These are phyloP conservation scores for Andricus curvator DNA, from an alignment of 2,888 invertebrate genomes.

Conservation along the genomic window DNA sequence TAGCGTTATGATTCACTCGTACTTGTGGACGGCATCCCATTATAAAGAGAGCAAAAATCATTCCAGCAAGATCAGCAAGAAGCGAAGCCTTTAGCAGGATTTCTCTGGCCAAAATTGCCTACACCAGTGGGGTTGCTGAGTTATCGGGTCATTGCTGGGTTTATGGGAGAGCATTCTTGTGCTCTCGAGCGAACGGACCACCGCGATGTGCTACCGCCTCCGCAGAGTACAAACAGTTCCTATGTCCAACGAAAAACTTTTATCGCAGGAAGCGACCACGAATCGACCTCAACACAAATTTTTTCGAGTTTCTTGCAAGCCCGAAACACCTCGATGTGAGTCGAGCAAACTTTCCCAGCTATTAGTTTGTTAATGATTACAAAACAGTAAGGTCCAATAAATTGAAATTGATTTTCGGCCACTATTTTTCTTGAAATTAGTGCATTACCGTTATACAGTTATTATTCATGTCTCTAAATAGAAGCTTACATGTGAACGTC, in stretches of 20 bases:
- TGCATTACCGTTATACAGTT: too few relatives aligned
- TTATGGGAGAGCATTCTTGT: slow-evolving; percentile 61
- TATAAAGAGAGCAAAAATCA: slow-evolving; percentile 17
- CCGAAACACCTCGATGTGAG: slow-evolving; percentile 11
- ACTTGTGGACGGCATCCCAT: neutral
- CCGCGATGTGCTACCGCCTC: slow-evolving; percentile 46
- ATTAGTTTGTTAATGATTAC: neutral
- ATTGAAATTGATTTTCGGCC: too few relatives aligned
- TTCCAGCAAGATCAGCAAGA: slow-evolving; percentile 29
- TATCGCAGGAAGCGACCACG: slow-evolving; percentile 50
- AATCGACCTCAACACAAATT: slow-evolving; percentile 23
- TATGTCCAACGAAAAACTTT: slow-evolving; percentile 59
- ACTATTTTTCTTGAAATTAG: too few relatives aligned
- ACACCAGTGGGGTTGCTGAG: slow-evolving; percentile 42
- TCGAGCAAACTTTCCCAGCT: slow-evolving; percentile 1
- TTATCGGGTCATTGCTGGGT: slow-evolving; percentile 61
- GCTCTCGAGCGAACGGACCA: slow-evolving; percentile 55
- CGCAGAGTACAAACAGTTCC: slow-evolving; percentile 55
- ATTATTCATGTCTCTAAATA: too few relatives aligned
- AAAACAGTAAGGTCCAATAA: too few relatives aligned
- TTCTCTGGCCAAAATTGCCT: slow-evolving; percentile 55
- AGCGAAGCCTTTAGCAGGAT: slow-evolving; percentile 56
- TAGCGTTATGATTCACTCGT: neutral
- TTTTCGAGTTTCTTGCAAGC: slow-evolving; percentile 13
- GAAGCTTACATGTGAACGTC: too few relatives aligned